Percentiles rank a stretch among this genome's conserved stretches.
Conservation (phyloP, 1,140 invertebrate genomes). For the Rhysida immarginata region DNA sequence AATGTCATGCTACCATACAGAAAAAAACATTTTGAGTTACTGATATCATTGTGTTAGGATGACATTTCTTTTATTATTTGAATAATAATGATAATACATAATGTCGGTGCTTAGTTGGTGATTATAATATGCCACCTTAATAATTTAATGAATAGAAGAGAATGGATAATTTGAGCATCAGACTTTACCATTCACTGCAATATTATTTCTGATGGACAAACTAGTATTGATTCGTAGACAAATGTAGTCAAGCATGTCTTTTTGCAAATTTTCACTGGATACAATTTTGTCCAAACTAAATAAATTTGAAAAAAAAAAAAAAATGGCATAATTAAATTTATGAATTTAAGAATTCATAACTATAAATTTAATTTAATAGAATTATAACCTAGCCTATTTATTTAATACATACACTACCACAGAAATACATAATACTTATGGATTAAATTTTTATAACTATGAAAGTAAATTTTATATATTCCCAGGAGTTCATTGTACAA, state of each 20-base stretch:
- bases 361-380: not conserved
- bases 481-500: too few relatives aligned
- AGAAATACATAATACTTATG: not conserved
- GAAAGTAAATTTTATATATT: too few relatives aligned
- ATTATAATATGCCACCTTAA: too few relatives aligned
- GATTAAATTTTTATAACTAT: too few relatives aligned
- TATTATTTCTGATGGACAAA: conserved; percentile 64
- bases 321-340: not conserved
- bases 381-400: not conserved
- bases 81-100: too few relatives aligned
- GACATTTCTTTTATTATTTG: too few relatives aligned
- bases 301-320: conserved; percentile 21
- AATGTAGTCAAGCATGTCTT: conserved; percentile 75
- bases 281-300: conserved; percentile 26
- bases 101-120: too few relatives aligned
- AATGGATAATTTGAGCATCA: too few relatives aligned
- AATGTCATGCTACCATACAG: too few relatives aligned
- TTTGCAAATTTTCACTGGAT: conserved; percentile 50
- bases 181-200: conserved; percentile 45
- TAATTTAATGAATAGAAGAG: too few relatives aligned
- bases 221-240: conserved; percentile 60
- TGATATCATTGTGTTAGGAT: too few relatives aligned
- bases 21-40: too few relatives aligned
- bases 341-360: not conserved
- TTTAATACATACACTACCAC: not conserved